Percentiles rank a stretch among this genome's conserved stretches.
These are phyloP conservation scores for Geophilus truncorum DNA, from an alignment of 2,888 invertebrate species.

Conservation along the genomic window DNA sequence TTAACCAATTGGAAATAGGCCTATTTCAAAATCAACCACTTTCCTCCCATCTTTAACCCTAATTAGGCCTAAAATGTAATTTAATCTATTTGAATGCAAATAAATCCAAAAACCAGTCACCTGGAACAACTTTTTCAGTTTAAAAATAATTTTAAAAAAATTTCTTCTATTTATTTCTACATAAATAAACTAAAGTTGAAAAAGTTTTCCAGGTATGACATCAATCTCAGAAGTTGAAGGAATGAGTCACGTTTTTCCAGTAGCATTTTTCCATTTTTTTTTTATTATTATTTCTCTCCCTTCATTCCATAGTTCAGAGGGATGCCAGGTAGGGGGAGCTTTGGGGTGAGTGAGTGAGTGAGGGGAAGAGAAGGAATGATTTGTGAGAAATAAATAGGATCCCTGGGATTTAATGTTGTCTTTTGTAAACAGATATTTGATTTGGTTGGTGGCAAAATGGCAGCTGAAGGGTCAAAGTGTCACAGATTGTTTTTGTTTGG, in stretches of 20 bases:
- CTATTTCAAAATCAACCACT: too few species aligned
- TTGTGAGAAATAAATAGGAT: not conserved
- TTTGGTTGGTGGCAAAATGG: too few species aligned
- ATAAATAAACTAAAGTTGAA: too few species aligned
- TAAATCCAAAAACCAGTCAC: not conserved
- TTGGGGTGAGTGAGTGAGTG: not conserved
- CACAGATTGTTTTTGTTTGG: too few species aligned
- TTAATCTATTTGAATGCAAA: too few species aligned
- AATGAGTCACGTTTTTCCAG: slow-evolving; percentile 7
- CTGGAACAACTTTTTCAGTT: not conserved
- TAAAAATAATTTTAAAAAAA: too few species aligned
- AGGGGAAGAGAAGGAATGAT: not conserved
- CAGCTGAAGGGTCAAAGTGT: too few species aligned
- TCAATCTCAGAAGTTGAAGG: not conserved
- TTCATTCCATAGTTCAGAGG: not conserved
- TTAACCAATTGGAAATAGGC: too few species aligned
- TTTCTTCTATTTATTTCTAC: too few species aligned
- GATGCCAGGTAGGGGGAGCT: not conserved
- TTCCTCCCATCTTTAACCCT: too few species aligned
- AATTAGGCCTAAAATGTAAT: too few species aligned
- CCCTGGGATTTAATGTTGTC: not conserved
- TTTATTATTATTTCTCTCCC: not conserved
- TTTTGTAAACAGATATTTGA: not conserved
- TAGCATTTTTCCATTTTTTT: not conserved
- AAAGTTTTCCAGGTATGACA: not conserved